Conservation (phyloP, 2,113 vertebrate species). For the Thymallus thymallus region DNA sequence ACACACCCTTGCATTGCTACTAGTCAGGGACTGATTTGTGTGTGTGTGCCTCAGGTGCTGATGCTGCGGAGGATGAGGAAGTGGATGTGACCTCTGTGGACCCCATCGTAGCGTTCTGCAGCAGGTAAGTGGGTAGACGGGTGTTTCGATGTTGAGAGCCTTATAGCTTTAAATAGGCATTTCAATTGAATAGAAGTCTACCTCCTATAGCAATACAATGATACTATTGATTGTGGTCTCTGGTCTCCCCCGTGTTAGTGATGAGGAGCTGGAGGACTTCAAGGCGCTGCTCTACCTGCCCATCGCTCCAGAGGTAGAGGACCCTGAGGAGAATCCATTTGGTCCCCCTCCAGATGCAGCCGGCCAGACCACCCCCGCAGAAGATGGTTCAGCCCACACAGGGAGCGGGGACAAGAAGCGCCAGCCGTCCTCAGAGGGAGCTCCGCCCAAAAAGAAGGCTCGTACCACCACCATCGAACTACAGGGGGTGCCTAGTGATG, state of each 20-base stretch:
- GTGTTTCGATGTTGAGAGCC: no score
- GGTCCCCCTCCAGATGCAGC: constrained; percentile 89
- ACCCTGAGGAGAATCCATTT: constrained; percentile 96
- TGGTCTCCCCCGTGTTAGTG: constrained; percentile 65
- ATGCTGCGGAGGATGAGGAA: constrained; percentile 95
- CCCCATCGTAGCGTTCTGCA: constrained; percentile 94
- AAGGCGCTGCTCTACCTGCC: constrained; percentile 94
- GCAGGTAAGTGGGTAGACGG: constrained; percentile 76
- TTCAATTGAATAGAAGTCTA: no score
- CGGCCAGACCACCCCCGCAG: constrained; percentile 71
- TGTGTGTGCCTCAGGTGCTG: constrained; percentile 77
- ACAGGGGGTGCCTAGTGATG: constrained; percentile 94
- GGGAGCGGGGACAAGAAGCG: constrained; percentile 83
- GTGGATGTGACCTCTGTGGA: constrained; percentile 97
- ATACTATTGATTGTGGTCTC: not conserved
- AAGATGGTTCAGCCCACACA: constrained; percentile 68
- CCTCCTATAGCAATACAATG: no score
- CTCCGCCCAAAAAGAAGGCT: constrained; percentile 93
- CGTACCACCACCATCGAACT: constrained; percentile 97
- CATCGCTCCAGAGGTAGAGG: constrained; percentile 96
- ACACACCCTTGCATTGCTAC: not conserved
- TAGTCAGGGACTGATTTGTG: not conserved
- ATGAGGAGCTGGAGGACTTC: constrained; percentile 95
- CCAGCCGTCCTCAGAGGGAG: constrained; percentile 86
- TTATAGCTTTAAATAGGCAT: not conserved